These are phyloP conservation scores for Megastigmus dorsalis DNA, from an alignment of 2,888 invertebrate species.

Conservation along the genomic window DNA sequence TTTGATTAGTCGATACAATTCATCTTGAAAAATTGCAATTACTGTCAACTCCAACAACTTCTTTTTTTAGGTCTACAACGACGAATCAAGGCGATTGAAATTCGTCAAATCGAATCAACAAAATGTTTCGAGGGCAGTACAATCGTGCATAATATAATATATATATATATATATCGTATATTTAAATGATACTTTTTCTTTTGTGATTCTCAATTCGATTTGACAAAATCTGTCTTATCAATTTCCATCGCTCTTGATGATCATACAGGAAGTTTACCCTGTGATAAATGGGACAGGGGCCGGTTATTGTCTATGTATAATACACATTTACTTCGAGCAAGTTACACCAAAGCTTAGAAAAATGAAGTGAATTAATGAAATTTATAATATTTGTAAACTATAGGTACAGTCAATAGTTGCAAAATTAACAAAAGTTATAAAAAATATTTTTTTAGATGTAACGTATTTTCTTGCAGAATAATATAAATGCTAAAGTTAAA, in stretches of 20 bases:
- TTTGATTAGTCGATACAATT: constrained; percentile 9
- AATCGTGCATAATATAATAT: no score
- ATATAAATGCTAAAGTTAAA: no score
- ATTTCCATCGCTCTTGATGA: background rate
- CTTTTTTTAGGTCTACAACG: background rate
- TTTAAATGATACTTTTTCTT: background rate
- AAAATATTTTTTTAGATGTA: no score
- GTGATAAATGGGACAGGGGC: constrained; percentile 59
- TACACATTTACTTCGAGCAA: constrained; percentile 56
- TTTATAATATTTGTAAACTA: background rate
- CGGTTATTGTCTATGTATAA: constrained; percentile 66
- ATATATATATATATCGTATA: background rate
- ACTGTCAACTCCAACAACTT: background rate
- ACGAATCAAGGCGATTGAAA: background rate
- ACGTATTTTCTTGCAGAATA: no score
- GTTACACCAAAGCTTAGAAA: constrained; percentile 49
- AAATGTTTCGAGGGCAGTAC: background rate
- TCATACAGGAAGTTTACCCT: constrained; percentile 51
- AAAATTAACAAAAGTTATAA: no score
- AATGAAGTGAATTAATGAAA: background rate
- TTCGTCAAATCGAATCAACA: constrained; percentile 23
- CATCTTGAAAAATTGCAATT: constrained; percentile 23
- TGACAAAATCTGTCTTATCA: no score
- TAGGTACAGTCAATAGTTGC: background rate
- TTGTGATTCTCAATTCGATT: constrained; percentile 34